Conservation (phyloP, 2,888 invertebrate genomes). For the Caenorhabditis sp. region DNA sequence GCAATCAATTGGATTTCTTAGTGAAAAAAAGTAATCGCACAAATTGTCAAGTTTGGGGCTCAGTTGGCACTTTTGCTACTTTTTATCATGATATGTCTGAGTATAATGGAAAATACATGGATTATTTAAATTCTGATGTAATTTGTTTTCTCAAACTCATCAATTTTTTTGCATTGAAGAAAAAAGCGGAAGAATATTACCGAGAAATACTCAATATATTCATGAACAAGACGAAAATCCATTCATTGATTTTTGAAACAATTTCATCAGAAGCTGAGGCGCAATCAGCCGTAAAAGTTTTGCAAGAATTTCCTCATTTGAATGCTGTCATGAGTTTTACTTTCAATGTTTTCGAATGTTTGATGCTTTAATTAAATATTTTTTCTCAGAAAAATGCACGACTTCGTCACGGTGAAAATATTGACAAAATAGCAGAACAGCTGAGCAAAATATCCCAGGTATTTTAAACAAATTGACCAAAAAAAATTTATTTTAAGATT, state of each 20-base stretch:
- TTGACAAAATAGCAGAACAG: background rate
- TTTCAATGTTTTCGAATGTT: too few species aligned
- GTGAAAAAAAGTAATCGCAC: background rate
- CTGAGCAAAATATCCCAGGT: conserved; percentile 15
- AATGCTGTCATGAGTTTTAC: conserved; percentile 43
- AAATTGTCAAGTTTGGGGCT: conserved; percentile 25
- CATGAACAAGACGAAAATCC: conserved; percentile 11
- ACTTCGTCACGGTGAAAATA: conserved; percentile 44
- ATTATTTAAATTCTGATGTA: background rate
- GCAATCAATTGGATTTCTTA: background rate
- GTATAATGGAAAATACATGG: conserved; percentile 50
- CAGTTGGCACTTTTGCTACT: conserved; percentile 46
- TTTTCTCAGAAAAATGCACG: conserved; percentile 27
- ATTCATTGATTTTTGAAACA: conserved; percentile 47
- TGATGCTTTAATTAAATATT: background rate
- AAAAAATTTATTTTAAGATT: background rate
- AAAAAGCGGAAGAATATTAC: conserved; percentile 13
- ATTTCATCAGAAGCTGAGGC: conserved; percentile 40
- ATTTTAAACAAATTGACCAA: background rate
- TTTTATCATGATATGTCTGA: conserved; percentile 48
- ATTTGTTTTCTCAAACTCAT: too few species aligned
- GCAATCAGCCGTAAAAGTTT: background rate
- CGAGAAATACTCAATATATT: conserved; percentile 17
- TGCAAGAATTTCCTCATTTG: conserved; percentile 25
- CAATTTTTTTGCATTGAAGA: conserved; percentile 24